phyloP scores from a whole-genome alignment of 2,888 invertebrate genomes.

The Carabus problematicus region DNA sequence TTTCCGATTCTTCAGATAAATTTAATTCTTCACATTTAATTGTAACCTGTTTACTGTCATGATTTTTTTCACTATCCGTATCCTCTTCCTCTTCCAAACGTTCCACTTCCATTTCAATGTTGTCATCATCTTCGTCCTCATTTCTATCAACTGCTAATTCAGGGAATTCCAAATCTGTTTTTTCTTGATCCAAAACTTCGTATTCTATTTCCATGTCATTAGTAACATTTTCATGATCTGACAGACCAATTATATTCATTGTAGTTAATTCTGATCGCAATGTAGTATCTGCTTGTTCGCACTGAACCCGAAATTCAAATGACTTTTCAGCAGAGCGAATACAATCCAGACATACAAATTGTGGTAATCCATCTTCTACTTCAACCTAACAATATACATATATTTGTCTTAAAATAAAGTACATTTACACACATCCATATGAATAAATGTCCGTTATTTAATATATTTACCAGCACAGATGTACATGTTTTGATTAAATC shows the following conservation, averaged over 20 bases:
- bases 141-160: constrained; percentile 7
- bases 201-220: neutral
- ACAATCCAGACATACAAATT: constrained; percentile 33
- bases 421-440: neutral
- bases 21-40: constrained; percentile 35
- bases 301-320: constrained; percentile 33
- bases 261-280: constrained; percentile 2
- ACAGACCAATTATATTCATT: neutral
- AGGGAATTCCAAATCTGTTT: neutral
- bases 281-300: constrained; percentile 30
- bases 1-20: constrained; percentile 2
- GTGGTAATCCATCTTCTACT: constrained; percentile 34
- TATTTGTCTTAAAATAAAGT: constrained; percentile 3
- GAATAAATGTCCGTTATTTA: neutral
- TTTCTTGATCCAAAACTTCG: constrained; percentile 3
- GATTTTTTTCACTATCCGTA: constrained; percentile 11
- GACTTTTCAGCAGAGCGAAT: constrained; percentile 35
- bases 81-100: constrained; percentile 22
- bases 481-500: constrained; percentile 35
- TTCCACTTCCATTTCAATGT: neutral
- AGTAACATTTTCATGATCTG: neutral
- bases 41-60: neutral
- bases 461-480: constrained; percentile 31
- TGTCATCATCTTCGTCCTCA: constrained; percentile 3
- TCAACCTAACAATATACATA: constrained; percentile 24